Conservation (phyloP, 92 coral and sea anemone species). For the Heteractis magnifica region DNA sequence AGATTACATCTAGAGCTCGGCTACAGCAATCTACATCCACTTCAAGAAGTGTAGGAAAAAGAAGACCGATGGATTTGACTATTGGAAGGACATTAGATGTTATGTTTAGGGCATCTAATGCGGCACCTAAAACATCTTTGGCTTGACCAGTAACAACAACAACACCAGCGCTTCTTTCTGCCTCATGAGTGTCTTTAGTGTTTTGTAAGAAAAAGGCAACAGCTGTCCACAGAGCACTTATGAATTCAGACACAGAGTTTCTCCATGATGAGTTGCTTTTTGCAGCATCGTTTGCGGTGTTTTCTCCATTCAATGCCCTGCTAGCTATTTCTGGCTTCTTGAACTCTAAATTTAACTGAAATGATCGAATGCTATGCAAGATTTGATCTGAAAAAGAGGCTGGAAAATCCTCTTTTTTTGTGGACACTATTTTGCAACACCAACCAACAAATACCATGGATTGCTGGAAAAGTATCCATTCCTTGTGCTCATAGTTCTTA, state of each 20-base stretch:
- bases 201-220: constrained; percentile 55
- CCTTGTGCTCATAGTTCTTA: constrained; percentile 11
- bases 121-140: constrained; percentile 55
- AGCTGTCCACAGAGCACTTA: constrained; percentile 74
- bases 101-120: constrained; percentile 69
- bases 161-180: not conserved
- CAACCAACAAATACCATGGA: constrained; percentile 25
- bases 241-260: constrained; percentile 59
- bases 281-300: constrained; percentile 12
- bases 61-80: constrained; percentile 60
- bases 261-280: constrained; percentile 62
- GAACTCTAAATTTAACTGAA: constrained; percentile 48
- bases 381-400: constrained; percentile 5
- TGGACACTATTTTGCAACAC: constrained; percentile 12
- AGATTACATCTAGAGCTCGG: constrained; percentile 64
- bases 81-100: constrained; percentile 68
- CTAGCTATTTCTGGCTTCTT: constrained; percentile 38
- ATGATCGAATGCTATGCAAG: constrained; percentile 19
- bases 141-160: constrained; percentile 14
- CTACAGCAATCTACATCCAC: constrained; percentile 44
- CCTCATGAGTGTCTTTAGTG: not conserved
- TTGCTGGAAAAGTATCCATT: constrained; percentile 28
- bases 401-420: constrained; percentile 1
- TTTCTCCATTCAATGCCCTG: not conserved
- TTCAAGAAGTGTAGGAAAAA: constrained; percentile 58